A percentile compares a stretch with the other conserved stretches of the same genome.
These are phyloP conservation scores for Daboia siamensis DNA, from an alignment of 2,113 vertebrate species.

Conservation along the genomic window DNA sequence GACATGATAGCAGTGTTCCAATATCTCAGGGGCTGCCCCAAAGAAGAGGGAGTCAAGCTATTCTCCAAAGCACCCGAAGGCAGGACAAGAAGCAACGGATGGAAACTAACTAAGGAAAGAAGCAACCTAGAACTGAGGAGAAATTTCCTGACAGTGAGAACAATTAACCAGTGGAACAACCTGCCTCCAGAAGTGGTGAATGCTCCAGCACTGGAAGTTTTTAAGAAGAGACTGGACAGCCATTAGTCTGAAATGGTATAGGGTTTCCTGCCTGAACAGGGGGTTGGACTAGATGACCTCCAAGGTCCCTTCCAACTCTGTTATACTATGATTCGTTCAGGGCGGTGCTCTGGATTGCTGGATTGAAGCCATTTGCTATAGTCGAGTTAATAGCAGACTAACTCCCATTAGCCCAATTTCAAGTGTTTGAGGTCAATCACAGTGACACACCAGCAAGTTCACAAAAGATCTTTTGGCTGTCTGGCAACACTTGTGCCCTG, in stretches of 20 bases:
- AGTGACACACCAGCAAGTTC: not conserved
- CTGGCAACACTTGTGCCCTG: not conserved
- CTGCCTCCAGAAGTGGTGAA: not conserved
- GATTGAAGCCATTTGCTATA: too few relatives aligned
- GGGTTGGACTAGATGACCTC: too few relatives aligned
- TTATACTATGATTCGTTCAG: too few relatives aligned
- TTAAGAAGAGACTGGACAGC: not conserved
- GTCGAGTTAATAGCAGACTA: too few relatives aligned
- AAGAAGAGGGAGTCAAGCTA: not conserved
- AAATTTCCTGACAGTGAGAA: not conserved
- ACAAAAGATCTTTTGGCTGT: not conserved
- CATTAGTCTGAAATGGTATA: not conserved
- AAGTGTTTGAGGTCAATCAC: not conserved
- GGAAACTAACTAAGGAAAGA: not conserved
- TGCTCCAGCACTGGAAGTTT: not conserved
- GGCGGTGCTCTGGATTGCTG: too few relatives aligned
- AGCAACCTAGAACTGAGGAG: not conserved
- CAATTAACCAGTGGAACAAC: not conserved
- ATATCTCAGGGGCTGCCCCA: not conserved
- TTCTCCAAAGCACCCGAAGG: not conserved
- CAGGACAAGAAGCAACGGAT: not conserved
- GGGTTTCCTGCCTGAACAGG: too few relatives aligned
- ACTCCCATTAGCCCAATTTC: too few relatives aligned
- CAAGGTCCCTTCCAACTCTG: too few relatives aligned
- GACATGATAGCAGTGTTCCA: not conserved